phyloP scores from a whole-genome alignment of 2,797 vertebrate species.

The Hozukius guyotensis region DNA sequence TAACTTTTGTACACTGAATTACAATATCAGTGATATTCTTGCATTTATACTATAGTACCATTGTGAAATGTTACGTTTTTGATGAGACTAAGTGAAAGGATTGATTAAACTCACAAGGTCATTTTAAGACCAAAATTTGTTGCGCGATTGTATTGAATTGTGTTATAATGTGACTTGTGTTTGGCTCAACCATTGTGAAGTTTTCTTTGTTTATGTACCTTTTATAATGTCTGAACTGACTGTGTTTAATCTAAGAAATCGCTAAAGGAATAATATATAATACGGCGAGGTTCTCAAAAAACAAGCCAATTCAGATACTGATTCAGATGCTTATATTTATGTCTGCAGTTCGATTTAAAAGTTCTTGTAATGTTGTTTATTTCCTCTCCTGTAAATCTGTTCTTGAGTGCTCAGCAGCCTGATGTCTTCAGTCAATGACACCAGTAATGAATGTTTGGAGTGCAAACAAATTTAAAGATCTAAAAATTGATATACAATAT shows the following conservation, averaged over 20 bases:
- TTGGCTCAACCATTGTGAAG: not conserved
- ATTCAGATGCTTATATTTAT: not conserved
- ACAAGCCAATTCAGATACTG: not conserved
- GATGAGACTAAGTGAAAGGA: no score
- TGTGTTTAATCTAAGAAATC: not conserved
- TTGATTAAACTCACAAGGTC: not conserved
- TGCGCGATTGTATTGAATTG: not conserved
- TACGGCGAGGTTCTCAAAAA: not conserved
- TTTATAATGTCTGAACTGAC: not conserved
- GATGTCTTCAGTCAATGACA: conserved; percentile 1
- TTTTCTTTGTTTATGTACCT: not conserved
- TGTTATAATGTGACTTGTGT: not conserved
- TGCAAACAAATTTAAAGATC: conserved; percentile 4
- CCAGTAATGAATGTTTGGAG: conserved; percentile 14
- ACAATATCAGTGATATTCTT: not conserved
- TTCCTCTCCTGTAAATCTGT: not conserved
- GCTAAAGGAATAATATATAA: not conserved
- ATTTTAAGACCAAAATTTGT: not conserved
- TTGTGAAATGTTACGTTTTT: not conserved
- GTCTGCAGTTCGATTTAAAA: not conserved
- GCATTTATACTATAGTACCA: not conserved
- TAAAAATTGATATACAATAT: not conserved
- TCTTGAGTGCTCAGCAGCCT: not conserved
- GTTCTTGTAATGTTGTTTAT: not conserved
- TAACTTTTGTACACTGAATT: not conserved